Percentiles rank a stretch among this genome's conserved stretches.
Conservation (phyloP, 1,140 invertebrate species). For the Heliothis subflexa region DNA sequence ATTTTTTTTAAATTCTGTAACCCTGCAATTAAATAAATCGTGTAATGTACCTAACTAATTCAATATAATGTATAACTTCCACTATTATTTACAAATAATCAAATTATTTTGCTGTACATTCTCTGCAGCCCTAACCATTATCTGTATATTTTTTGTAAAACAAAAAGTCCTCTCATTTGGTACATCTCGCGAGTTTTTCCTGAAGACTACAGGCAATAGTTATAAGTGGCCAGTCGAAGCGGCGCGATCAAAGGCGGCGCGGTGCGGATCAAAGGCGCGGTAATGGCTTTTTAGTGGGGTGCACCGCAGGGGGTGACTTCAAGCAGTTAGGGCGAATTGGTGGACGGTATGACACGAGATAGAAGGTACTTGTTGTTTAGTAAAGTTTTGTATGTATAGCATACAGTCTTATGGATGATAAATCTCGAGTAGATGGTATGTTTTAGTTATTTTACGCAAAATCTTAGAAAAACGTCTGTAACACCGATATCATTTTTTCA, state of each 20-base stretch:
- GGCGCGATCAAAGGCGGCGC: conserved; percentile 70
- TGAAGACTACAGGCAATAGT: conserved; percentile 50
- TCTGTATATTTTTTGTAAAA: background rate
- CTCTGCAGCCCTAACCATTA: background rate
- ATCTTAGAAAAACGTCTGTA: no score
- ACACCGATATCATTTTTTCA: no score
- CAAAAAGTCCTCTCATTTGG: conserved; percentile 9
- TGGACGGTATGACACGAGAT: conserved; percentile 2
- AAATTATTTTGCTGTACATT: no score
- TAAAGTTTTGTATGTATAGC: background rate
- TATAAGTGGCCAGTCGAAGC: conserved; percentile 78
- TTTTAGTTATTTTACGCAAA: no score
- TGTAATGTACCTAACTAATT: no score
- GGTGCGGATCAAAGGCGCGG: conserved; percentile 73
- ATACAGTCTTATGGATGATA: no score
- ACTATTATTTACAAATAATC: no score
- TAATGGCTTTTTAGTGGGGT: conserved; percentile 64
- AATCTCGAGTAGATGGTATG: no score
- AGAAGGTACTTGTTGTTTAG: conserved; percentile 18
- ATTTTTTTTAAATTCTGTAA: no score
- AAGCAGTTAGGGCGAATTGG: conserved; percentile 50
- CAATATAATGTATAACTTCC: no score
- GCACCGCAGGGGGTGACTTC: conserved; percentile 52
- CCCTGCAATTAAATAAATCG: no score
- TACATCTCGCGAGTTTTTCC: conserved; percentile 32